Percentiles rank a stretch among this genome's conserved stretches.
phyloP scores from a whole-genome alignment of 2,888 invertebrate genomes.

The Listrodromus nycthemerus region DNA sequence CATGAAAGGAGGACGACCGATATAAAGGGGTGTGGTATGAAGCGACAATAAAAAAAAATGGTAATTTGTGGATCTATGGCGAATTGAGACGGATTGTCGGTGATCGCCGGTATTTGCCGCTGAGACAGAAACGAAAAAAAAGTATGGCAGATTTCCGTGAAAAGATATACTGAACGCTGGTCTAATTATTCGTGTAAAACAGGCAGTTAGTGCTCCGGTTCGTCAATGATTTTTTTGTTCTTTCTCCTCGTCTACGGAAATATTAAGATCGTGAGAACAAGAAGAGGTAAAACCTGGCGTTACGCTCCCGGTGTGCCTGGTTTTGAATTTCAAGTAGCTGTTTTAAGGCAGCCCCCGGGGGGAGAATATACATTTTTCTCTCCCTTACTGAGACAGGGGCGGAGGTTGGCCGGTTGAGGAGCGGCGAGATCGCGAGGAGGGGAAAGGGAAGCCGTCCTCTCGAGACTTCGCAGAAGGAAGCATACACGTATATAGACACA shows the following conservation, averaged over 20 bases:
- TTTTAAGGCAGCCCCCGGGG: constrained; percentile 56
- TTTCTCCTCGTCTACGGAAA: constrained; percentile 24
- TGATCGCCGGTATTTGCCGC: neutral
- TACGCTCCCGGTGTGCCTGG: constrained; percentile 42
- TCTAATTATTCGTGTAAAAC: constrained; percentile 23
- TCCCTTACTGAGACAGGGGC: constrained; percentile 23
- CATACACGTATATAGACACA: constrained; percentile 52
- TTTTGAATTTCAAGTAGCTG: constrained; percentile 66
- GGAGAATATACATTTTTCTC: constrained; percentile 63
- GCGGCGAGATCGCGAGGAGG: constrained; percentile 45
- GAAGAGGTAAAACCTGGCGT: constrained; percentile 25
- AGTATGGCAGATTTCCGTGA: neutral
- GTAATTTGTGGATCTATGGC: neutral
- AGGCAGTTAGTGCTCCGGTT: constrained; percentile 20
- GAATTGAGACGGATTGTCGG: too few species aligned
- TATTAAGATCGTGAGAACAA: constrained; percentile 45
- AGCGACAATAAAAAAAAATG: constrained; percentile 2
- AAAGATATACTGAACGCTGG: constrained; percentile 6
- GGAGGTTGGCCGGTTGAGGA: constrained; percentile 64
- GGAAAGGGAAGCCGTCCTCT: constrained; percentile 48
- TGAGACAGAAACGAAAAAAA: neutral
- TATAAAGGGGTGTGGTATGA: too few species aligned
- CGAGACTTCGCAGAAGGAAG: constrained; percentile 45
- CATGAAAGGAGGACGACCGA: constrained; percentile 26
- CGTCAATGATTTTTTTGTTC: constrained; percentile 33